phyloP scores from a whole-genome alignment of 2,888 invertebrate genomes.

The Arrhopalites spinosus region DNA sequence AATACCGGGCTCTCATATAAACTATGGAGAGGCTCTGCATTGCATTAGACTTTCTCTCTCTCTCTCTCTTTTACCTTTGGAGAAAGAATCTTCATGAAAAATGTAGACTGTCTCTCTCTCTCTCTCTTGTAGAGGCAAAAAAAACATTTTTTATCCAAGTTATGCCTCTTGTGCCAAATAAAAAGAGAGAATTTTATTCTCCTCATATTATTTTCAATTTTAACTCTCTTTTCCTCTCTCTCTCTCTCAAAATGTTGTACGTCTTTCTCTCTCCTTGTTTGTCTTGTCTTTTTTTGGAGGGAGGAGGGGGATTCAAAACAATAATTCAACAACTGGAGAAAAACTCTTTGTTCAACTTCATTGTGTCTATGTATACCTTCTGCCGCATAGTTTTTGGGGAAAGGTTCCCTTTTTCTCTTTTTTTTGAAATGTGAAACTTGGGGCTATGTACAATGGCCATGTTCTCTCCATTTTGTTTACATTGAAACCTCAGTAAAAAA shows the following conservation, averaged over 20 bases:
- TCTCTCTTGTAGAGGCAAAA: background rate
- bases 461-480: background rate
- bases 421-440: background rate
- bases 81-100: background rate
- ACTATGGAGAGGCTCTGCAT: no score
- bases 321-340: background rate
- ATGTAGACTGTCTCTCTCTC: background rate
- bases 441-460: no score
- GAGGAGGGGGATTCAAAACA: background rate
- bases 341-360: background rate
- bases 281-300: no score
- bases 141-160: background rate
- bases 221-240: background rate
- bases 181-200: background rate
- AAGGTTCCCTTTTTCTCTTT: no score
- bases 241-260: no score
- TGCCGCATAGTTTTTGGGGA: background rate
- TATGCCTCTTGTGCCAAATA: no score
- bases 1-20: no score
- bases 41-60: background rate
- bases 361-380: background rate
- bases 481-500: background rate
- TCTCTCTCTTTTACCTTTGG: background rate
- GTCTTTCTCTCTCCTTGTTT: background rate
- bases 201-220: slow-evolving; percentile 7